phyloP scores from a whole-genome alignment of 1,140 invertebrate species.

The Vanessa tameamea region DNA sequence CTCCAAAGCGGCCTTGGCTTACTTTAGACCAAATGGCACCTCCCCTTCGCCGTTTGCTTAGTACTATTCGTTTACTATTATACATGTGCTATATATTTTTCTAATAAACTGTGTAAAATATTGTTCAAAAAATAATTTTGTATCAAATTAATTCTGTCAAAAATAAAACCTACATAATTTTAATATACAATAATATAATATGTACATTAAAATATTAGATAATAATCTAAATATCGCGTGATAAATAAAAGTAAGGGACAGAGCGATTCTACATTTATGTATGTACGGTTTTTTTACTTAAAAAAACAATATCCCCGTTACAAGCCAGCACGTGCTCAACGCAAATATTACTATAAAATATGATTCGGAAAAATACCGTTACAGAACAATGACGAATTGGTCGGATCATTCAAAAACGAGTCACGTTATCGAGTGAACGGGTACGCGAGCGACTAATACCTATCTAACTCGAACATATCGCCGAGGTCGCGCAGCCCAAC shows the following conservation, averaged over 20 bases:
- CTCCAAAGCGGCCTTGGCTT: conserved; percentile 77
- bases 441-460: conserved; percentile 34
- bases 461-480: conserved; percentile 57
- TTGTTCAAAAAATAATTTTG: background rate
- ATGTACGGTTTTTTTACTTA: background rate
- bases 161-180: too few species aligned
- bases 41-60: conserved; percentile 68
- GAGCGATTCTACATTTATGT: background rate
- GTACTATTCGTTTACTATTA: conserved; percentile 39
- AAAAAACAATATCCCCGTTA: conserved; percentile 1
- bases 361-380: conserved; percentile 45
- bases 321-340: conserved; percentile 20
- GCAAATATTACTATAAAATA: conserved; percentile 2
- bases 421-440: conserved; percentile 40
- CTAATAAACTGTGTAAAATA: background rate
- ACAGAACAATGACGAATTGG: conserved; percentile 38
- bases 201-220: background rate
- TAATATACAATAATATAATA: too few species aligned
- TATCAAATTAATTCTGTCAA: too few species aligned
- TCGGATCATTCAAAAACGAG: conserved; percentile 43
- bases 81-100: conserved; percentile 17
- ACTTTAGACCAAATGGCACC: conserved; percentile 72
- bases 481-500: conserved; percentile 60
- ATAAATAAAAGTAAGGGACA: background rate
- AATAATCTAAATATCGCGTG: background rate